phyloP scores from a whole-genome alignment of 2,888 invertebrate genomes.

The Acholoe squamosa region DNA sequence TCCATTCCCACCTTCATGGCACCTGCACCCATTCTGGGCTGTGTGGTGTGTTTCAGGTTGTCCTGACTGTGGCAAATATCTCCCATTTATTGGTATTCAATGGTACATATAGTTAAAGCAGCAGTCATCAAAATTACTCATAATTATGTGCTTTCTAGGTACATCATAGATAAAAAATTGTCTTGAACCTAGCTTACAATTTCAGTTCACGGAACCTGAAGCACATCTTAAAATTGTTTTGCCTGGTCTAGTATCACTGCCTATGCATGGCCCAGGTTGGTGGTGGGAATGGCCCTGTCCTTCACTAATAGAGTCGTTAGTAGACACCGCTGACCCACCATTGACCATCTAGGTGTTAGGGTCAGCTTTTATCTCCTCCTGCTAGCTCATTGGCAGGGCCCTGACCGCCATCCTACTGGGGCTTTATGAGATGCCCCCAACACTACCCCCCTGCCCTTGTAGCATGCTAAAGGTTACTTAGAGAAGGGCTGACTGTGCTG shows the following conservation, averaged over 20 bases:
- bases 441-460: not conserved
- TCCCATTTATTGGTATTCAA: no score
- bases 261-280: not conserved
- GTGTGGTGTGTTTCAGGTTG: no score
- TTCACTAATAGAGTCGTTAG: slow-evolving; percentile 4
- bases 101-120: no score
- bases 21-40: no score
- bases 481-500: no score
- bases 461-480: not conserved
- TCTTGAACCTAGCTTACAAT: no score
- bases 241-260: not conserved
- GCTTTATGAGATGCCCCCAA: slow-evolving; percentile 7
- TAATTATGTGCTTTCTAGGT: no score
- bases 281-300: not conserved
- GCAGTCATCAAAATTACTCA: no score
- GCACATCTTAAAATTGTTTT: not conserved
- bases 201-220: no score
- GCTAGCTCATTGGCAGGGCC: not conserved
- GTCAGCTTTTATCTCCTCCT: not conserved
- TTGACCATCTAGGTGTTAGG: not conserved
- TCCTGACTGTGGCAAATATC: no score
- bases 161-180: no score
- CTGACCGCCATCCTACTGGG: not conserved
- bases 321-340: not conserved
- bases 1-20: no score